These are phyloP conservation scores for Parotia lawesii DNA, from an alignment of 2,113 vertebrate genomes.

Conservation along the genomic window DNA sequence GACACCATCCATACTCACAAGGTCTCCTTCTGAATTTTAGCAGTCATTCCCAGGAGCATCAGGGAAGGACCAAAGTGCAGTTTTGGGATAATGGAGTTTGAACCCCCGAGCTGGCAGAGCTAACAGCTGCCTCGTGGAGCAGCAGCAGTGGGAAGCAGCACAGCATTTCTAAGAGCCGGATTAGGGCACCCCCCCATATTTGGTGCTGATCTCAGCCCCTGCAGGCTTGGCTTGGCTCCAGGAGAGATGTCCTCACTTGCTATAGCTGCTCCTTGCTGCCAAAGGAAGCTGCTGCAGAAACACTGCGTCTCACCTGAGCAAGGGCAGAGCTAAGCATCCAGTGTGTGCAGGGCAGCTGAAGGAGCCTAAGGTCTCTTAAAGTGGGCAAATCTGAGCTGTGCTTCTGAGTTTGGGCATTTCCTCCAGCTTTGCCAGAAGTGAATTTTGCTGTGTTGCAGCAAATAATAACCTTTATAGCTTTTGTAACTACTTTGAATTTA, in stretches of 20 bases:
- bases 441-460: not conserved
- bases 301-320: not conserved
- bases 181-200: not conserved
- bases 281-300: not conserved
- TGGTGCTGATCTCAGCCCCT: not conserved
- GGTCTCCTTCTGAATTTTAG: not conserved
- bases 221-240: not conserved
- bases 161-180: fast-evolving
- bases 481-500: not conserved
- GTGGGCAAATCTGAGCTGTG: not conserved
- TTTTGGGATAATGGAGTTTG: not conserved
- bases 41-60: not conserved
- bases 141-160: not conserved
- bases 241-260: not conserved
- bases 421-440: not conserved
- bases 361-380: not conserved
- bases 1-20: not conserved
- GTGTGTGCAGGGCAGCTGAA: not conserved
- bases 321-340: not conserved
- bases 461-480: not conserved
- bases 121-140: not conserved
- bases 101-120: not conserved
- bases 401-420: not conserved
- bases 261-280: not conserved
- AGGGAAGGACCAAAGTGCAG: not conserved